Evolutionary conservation across 2,797 vertebrate species (phyloP).

Genomic region (Tenualosa thibaudeaui): DNA sequence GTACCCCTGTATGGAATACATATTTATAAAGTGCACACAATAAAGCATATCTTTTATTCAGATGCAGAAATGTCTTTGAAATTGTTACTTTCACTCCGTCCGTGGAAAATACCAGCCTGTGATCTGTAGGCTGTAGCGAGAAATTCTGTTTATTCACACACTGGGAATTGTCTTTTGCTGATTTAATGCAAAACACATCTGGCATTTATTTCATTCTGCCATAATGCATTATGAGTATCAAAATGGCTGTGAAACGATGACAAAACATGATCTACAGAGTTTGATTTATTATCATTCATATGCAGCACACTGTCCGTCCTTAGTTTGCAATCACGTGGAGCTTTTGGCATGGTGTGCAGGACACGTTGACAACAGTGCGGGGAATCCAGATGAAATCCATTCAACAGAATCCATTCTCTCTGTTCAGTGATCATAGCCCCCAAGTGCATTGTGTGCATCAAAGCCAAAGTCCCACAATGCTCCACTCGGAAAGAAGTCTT

Average conservation of each 20-base stretch:
- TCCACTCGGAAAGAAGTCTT: constrained; percentile 24
- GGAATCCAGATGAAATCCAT: constrained; percentile 23
- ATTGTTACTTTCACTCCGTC: not conserved
- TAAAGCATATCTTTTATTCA: constrained; percentile 19
- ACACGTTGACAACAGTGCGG: not conserved
- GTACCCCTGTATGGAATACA: not conserved
- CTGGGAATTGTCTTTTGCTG: not conserved
- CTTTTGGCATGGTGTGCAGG: not conserved
- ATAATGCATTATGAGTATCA: not conserved
- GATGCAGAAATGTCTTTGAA: constrained; percentile 12
- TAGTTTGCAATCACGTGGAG: not conserved
- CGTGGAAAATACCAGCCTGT: constrained; percentile 3
- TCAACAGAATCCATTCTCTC: constrained; percentile 15
- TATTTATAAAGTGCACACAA: not conserved
- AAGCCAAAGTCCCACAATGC: constrained; percentile 24
- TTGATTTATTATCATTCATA: not conserved
- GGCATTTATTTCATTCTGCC: not conserved
- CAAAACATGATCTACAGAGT: constrained; percentile 15
- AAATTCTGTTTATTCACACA: not conserved
- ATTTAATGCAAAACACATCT: constrained; percentile 14
- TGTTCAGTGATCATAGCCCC: constrained; percentile 20
- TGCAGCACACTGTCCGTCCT: not conserved
- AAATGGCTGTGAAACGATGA: constrained; percentile 4
- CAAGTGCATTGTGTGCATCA: constrained; percentile 4
- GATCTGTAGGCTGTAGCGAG: not conserved